Evolutionary conservation across 2,797 vertebrate genomes (phyloP).

Genomic region (Aplochiton taeniatus): DNA sequence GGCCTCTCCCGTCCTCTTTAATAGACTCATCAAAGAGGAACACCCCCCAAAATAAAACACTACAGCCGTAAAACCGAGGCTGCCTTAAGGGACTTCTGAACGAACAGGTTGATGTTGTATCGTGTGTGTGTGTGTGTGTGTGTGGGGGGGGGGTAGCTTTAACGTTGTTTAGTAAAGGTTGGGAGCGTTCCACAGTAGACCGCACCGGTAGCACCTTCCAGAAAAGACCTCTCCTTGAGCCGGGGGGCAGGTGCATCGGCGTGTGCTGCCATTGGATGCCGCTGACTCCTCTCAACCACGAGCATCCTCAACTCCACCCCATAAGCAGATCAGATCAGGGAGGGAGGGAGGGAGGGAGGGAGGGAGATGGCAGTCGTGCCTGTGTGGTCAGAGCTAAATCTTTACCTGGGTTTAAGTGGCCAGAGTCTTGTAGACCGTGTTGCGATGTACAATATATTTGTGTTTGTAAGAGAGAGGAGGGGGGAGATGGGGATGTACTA

Average conservation of each 20-base stretch:
- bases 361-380: not conserved
- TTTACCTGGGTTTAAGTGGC: too few species aligned
- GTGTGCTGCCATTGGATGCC: not conserved
- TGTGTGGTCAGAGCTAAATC: too few species aligned
- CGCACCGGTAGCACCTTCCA: not conserved
- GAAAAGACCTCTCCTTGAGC: not conserved
- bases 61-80: not conserved
- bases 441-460: too few species aligned
- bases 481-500: too few species aligned
- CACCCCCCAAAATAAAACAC: not conserved
- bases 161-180: too few species aligned
- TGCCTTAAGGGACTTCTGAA: not conserved
- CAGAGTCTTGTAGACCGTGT: too few species aligned
- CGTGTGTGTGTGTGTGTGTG: too few species aligned
- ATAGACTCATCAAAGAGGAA: constrained; percentile 27
- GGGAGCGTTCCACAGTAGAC: too few species aligned
- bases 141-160: too few species aligned
- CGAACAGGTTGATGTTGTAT: too few species aligned
- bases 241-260: too few species aligned
- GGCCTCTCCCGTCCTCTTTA: constrained; percentile 39
- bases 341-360: not conserved
- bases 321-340: not conserved
- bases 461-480: constrained; percentile 15
- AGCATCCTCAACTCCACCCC: too few species aligned
- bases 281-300: not conserved